Evolutionary conservation across 1,140 invertebrate species (phyloP), one percentile per base, ranked within the genome.

Genomic region (Sminthurides bifidus): DNA sequence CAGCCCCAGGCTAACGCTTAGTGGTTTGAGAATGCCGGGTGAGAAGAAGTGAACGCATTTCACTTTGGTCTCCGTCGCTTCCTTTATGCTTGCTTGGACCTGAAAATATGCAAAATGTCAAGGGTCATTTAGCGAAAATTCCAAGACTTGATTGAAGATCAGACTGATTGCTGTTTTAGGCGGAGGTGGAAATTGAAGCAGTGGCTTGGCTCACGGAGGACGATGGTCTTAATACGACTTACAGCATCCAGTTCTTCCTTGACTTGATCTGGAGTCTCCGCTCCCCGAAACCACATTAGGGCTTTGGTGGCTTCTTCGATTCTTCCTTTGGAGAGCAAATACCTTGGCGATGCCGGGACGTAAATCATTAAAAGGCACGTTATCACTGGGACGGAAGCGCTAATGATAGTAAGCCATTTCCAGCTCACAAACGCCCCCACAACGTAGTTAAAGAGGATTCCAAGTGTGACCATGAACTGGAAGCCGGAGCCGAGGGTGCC

Each of bases 261-360:
- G 29, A 74, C 67, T 43, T 82, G 75, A 53, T 77, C 77, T 46
- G 73, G 69, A 0, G 37, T 37, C 0, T 26, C 38, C 2, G 70
- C 67, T 1, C 82, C 82, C 65, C 84, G 72, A 1, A 86, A 71
- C 67, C 75, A 75, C 44, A 69, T 67, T 37, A 87, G 63, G 0
- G 79, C 77, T 37, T 72, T 67, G 26, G 52, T 54, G 8, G 80
- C 80, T 44, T 78, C 74, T 2, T 76, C 75, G 21, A 68, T 67
- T 44, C 72, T 69, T 4, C 77, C 70, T 74, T 73, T 64, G 77
- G 76, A 52, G 83, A 70, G 5, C 84, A 70, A 71, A 77, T 81
- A 87, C 10, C 79, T 74, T 0, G 89, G 89, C 15, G 87, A 87
- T 69, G 92, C 89, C 0, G 89, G 88, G 70, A 92, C 79, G 65